A percentile compares a stretch with the other conserved stretches of the same genome.
phyloP scores from a whole-genome alignment of 2,888 invertebrate species.

The Cheilosia variabilis region DNA sequence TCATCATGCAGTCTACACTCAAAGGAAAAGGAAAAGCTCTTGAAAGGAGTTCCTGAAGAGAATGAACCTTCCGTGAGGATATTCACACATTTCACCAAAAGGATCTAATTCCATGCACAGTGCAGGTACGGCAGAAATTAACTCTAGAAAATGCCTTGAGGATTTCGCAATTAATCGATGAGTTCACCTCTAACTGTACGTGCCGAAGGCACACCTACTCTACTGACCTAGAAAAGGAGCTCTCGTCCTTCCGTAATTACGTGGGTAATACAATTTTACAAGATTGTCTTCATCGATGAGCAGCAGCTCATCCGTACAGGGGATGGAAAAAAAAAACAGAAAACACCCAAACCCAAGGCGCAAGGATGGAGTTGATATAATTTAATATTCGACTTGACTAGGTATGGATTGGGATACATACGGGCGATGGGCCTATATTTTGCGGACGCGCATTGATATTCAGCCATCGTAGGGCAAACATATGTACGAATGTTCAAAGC shows the following conservation, averaged over 20 bases:
- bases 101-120: constrained; percentile 2
- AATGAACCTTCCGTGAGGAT: constrained; percentile 4
- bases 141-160: background rate
- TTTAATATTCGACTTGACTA: constrained; percentile 46
- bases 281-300: constrained; percentile 39
- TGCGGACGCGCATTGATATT: constrained; percentile 49
- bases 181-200: background rate
- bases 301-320: constrained; percentile 35
- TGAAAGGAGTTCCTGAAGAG: background rate
- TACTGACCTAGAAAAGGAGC: constrained; percentile 42
- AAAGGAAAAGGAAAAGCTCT: constrained; percentile 15
- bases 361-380: constrained; percentile 47
- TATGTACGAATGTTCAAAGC: constrained; percentile 13
- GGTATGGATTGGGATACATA: background rate
- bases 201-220: background rate
- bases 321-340: background rate
- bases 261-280: constrained; percentile 32
- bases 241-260: constrained; percentile 7
- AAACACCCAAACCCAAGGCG: background rate
- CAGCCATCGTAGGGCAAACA: constrained; percentile 16
- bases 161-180: constrained; percentile 46
- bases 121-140: too few species aligned
- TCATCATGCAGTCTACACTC: background rate
- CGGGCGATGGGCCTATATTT: background rate
- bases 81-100: background rate